Conservation (phyloP, 1,140 invertebrate species). For the Oreohelix idahoensis region DNA sequence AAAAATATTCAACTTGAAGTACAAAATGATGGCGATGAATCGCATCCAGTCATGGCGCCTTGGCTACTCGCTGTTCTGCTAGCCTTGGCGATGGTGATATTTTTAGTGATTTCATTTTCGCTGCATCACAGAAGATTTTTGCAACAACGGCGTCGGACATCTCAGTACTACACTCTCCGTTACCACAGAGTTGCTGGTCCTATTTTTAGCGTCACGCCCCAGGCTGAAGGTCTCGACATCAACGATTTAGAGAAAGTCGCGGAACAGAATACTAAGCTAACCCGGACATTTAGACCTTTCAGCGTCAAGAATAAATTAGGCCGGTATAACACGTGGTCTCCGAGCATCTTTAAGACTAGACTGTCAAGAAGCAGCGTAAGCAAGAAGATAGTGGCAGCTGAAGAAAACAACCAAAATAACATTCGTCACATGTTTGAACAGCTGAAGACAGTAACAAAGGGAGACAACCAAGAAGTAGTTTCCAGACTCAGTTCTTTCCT, state of each 20-base stretch:
- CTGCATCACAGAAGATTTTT: neutral
- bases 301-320: neutral
- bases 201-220: neutral
- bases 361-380: neutral
- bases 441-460: neutral
- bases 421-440: neutral
- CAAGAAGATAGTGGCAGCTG: neutral
- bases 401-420: neutral
- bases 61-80: neutral
- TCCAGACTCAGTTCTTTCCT: neutral
- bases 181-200: slow-evolving; percentile 1
- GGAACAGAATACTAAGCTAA: neutral
- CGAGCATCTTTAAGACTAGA: neutral
- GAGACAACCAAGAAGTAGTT: neutral
- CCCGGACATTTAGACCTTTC: neutral
- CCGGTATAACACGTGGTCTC: neutral
- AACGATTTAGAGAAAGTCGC: neutral
- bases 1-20: too few species aligned
- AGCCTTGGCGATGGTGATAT: neutral
- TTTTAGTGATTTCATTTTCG: neutral
- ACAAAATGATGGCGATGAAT: too few species aligned
- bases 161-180: neutral
- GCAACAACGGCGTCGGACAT: neutral
- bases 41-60: neutral
- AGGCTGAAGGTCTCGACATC: neutral